Evolutionary conservation across 2,888 invertebrate species (phyloP).

Genomic region (Callinectes sapidus): DNA sequence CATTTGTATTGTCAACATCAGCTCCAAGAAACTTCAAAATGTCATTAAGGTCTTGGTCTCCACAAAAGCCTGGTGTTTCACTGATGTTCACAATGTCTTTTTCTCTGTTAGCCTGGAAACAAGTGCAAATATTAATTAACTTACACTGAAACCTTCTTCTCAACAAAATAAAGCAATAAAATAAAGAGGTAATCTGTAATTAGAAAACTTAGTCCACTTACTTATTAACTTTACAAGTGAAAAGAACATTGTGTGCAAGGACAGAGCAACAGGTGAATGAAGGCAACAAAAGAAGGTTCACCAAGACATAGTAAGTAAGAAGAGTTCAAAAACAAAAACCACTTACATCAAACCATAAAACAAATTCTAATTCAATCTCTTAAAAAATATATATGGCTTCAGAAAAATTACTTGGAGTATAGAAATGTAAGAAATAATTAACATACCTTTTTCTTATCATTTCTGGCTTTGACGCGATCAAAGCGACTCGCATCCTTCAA

Average conservation of each 20-base stretch:
- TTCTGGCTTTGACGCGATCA: constrained; percentile 58
- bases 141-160: neutral
- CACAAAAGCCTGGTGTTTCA: constrained; percentile 59
- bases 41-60: constrained; percentile 64
- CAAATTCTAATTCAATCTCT: too few relatives aligned
- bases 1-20: constrained; percentile 55
- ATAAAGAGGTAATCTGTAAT: neutral
- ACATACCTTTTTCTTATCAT: constrained; percentile 64
- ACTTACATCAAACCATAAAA: too few relatives aligned
- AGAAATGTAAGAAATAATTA: neutral
- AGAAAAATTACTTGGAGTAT: neutral
- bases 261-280: too few relatives aligned
- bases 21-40: constrained; percentile 61
- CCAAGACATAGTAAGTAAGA: too few relatives aligned
- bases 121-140: neutral
- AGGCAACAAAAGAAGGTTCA: too few relatives aligned
- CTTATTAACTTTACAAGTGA: neutral
- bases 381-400: too few relatives aligned
- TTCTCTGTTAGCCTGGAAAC: constrained; percentile 54
- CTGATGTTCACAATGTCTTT: constrained; percentile 59
- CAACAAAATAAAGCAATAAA: neutral
- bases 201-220: neutral
- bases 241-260: too few relatives aligned
- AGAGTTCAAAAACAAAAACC: too few relatives aligned
- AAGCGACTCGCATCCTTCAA: constrained; percentile 58